Evolutionary conservation across 2,113 vertebrate species (phyloP).

Genomic region (Phaethon lepturus): DNA sequence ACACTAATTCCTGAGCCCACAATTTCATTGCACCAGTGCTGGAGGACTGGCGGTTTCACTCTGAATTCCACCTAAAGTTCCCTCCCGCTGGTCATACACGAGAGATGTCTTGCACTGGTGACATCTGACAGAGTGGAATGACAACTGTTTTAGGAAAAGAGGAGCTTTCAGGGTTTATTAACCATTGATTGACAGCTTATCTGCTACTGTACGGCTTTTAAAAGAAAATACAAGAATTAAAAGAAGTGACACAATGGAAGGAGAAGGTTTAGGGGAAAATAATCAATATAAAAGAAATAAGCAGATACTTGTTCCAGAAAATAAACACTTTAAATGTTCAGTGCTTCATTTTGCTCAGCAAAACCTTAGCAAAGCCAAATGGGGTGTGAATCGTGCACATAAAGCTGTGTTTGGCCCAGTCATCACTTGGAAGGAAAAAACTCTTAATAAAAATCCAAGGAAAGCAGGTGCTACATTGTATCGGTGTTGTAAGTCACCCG

Average conservation of each 20-base stretch:
- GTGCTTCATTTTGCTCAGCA: neutral
- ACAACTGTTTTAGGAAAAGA: neutral
- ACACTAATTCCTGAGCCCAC: neutral
- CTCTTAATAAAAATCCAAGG: neutral
- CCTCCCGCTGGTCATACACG: rapidly evolving
- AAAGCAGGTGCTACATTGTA: neutral
- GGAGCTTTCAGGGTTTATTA: neutral
- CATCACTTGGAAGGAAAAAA: neutral
- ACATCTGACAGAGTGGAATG: neutral
- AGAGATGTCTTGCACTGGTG: neutral
- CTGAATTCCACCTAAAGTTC: neutral
- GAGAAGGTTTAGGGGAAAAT: neutral
- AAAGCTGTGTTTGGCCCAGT: neutral
- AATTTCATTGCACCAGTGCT: rapidly evolving
- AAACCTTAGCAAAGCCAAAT: neutral
- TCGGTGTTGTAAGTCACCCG: neutral
- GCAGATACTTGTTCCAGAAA: neutral
- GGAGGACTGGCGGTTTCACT: rapidly evolving
- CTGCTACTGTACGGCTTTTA: neutral
- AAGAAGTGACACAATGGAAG: neutral
- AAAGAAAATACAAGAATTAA: neutral
- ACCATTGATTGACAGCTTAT: neutral
- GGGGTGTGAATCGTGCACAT: neutral
- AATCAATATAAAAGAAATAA: neutral
- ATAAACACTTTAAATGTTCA: neutral